Evolutionary conservation across 2,113 vertebrate species (phyloP), one percentile per base, ranked within the genome.

Genomic region (Hystrix brachyura): DNA sequence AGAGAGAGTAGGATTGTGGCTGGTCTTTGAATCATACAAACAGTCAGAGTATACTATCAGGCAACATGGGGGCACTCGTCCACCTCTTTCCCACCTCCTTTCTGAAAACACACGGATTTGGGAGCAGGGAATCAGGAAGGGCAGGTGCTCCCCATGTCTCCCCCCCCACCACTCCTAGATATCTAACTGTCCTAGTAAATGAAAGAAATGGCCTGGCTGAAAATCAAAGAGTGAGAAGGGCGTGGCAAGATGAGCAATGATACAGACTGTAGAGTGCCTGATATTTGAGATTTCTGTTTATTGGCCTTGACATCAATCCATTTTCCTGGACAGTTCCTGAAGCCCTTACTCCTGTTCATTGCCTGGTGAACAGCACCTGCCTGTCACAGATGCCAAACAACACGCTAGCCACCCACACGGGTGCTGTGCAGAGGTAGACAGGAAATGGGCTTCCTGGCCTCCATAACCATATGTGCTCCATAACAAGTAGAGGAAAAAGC

Each of bases 401-500:
- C 29, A 81, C 10, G 3, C 19, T 18, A 53, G 25, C 67, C 60
- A 21, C 25, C 19, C 51, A 53, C 3, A 18, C 46, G 27, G 15
- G 4, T n/a, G 60, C 29, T 48, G 11, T 6, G 43, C 7, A 14
- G 25, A 12, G 4, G 27, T 12, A 72, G 53, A 53, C 32, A 79
- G 78, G 59, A 92, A 87, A 82, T 76, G 51, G 51, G 15, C 38
- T 90, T 87, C 60, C 62, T 3, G 1, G 27, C 34, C 51, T 81
- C n/a, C 12, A 46, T 32, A 29, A 32, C 72, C n/a, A 29, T 55
- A 7, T 25, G 1, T 27, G 5, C 3, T 80, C 57, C 43, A 59
- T 38, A 90, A 86, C 23, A 81, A 34, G 65, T 21, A 43, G 67
- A 67, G 78, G 59, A 23, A 92, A 88, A 87, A 89, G 67, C 34